Conservation (phyloP, 2,888 invertebrate genomes). For the Lycia hirtaria region DNA sequence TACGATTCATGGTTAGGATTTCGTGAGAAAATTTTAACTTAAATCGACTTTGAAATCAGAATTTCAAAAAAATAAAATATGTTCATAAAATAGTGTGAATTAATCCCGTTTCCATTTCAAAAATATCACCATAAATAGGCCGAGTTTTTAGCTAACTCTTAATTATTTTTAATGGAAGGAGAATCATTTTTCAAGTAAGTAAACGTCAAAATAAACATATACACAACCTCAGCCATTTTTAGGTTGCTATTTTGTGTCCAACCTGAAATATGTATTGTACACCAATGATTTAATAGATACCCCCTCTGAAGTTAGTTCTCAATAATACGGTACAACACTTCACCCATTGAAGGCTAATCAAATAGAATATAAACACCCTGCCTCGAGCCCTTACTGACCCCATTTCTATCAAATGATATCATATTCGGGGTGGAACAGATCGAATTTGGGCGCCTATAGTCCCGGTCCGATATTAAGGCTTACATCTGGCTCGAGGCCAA, state of each 20-base stretch:
- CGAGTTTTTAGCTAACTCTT: too few species aligned
- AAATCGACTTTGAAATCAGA: not conserved
- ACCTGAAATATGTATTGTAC: too few species aligned
- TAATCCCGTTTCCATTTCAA: too few species aligned
- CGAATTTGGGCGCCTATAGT: conserved; percentile 11
- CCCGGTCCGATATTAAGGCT: conserved; percentile 10
- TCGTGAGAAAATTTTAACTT: not conserved
- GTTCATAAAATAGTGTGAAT: too few species aligned
- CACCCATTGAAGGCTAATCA: not conserved
- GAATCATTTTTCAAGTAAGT: too few species aligned
- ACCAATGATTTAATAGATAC: not conserved
- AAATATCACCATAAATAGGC: too few species aligned
- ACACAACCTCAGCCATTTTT: too few species aligned
- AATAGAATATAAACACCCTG: conserved; percentile 9
- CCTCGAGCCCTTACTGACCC: conserved; percentile 4
- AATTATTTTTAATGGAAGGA: too few species aligned
- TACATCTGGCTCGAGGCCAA: conserved; percentile 6
- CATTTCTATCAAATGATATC: conserved; percentile 12
- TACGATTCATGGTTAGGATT: not conserved
- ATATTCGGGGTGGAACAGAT: conserved; percentile 8
- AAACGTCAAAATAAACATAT: too few species aligned
- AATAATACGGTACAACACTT: not conserved
- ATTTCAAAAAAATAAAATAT: not conserved
- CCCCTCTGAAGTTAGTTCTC: not conserved
- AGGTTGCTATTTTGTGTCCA: too few species aligned